These are phyloP conservation scores for Oscheius sp. DNA, from an alignment of 2,888 invertebrate species.

Conservation along the genomic window DNA sequence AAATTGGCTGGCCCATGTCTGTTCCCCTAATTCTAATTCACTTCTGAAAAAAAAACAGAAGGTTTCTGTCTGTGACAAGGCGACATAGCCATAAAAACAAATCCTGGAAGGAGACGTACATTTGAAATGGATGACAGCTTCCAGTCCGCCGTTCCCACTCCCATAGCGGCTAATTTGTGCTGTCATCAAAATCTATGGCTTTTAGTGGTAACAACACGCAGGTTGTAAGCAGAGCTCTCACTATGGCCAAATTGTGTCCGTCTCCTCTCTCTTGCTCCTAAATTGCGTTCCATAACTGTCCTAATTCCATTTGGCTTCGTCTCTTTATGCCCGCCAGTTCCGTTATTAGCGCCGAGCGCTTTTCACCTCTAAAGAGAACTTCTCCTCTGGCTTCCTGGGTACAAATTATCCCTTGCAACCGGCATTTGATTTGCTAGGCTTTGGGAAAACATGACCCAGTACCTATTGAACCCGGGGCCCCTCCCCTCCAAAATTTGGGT, in stretches of 20 bases:
- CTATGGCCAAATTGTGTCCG: slow-evolving; percentile 29
- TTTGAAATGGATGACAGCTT: slow-evolving; percentile 33
- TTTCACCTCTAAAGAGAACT: slow-evolving; percentile 26
- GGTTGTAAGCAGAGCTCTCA: slow-evolving; percentile 29
- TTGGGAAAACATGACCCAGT: slow-evolving; percentile 12
- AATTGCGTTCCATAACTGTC: slow-evolving; percentile 37
- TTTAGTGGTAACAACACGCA: background rate
- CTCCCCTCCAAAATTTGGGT: background rate
- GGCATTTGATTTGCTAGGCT: background rate
- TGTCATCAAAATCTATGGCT: background rate
- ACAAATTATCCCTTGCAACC: background rate
- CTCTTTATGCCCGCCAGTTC: slow-evolving; percentile 36
- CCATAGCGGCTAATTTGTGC: slow-evolving; percentile 6
- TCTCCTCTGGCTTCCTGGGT: background rate
- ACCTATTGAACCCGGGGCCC: background rate
- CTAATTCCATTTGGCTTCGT: slow-evolving; percentile 35
- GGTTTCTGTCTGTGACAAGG: background rate
- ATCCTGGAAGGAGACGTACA: slow-evolving; percentile 14
- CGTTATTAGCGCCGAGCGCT: slow-evolving; percentile 36
- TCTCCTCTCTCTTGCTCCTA: slow-evolving; percentile 21
- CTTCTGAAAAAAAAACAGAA: background rate
- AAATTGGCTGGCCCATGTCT: background rate
- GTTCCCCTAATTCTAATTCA: slow-evolving; percentile 7
- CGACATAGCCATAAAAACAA: background rate
- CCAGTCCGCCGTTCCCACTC: slow-evolving; percentile 13